Conservation (phyloP, 2,888 invertebrate species). For the Apomyelois bistriatella region DNA sequence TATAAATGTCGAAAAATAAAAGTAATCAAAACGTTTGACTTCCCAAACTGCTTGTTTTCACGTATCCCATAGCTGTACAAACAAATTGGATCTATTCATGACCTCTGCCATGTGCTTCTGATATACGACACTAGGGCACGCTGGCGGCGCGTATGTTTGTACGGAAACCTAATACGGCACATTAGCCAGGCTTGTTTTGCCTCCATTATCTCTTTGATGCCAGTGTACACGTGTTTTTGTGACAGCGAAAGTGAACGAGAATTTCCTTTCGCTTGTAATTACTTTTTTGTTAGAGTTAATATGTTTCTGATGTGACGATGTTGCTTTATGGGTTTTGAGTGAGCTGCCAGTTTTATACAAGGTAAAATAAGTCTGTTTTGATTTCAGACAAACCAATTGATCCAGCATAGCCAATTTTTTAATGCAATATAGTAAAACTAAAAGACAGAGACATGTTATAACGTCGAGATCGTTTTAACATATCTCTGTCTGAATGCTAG, state of each 20-base stretch:
- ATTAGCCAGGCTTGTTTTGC: constrained; percentile 74
- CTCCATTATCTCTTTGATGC: constrained; percentile 78
- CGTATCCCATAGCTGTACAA: constrained; percentile 47
- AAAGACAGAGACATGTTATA: too few species aligned
- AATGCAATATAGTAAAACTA: too few species aligned
- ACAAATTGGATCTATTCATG: constrained; percentile 63
- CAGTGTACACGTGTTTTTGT: constrained; percentile 41
- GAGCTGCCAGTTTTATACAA: too few species aligned
- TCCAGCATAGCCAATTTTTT: too few species aligned
- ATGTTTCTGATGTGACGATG: neutral
- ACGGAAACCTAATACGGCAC: constrained; percentile 68
- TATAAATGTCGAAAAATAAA: neutral
- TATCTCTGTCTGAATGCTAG: too few species aligned
- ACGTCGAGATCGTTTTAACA: too few species aligned
- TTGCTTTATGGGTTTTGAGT: too few species aligned
- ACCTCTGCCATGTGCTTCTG: constrained; percentile 63
- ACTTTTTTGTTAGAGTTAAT: neutral
- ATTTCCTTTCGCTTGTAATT: constrained; percentile 21
- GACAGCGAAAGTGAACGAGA: constrained; percentile 24
- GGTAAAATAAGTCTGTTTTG: too few species aligned
- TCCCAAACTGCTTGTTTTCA: constrained; percentile 31
- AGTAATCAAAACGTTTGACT: neutral
- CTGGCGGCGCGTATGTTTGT: constrained; percentile 54
- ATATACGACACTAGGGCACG: constrained; percentile 61
- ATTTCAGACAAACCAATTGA: too few species aligned